Conservation (phyloP, 2,888 invertebrate genomes). For the Eristalis pertinax region DNA sequence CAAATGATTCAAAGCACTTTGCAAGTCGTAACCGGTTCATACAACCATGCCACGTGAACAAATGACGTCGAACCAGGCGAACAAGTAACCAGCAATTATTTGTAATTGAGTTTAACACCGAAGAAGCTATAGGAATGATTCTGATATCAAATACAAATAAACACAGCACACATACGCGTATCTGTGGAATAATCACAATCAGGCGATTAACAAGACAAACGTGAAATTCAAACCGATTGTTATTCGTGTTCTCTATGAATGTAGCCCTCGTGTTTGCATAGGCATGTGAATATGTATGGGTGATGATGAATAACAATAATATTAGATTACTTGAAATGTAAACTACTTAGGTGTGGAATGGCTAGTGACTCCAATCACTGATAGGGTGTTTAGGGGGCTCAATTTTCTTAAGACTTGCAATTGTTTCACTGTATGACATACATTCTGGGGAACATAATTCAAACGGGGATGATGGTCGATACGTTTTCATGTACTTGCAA, state of each 20-base stretch:
- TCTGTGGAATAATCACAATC: background rate
- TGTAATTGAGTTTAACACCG: background rate
- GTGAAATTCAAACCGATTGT: background rate
- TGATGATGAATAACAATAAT: background rate
- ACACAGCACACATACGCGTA: background rate
- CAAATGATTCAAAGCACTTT: too few relatives aligned
- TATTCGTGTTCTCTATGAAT: background rate
- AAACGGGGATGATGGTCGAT: too few relatives aligned
- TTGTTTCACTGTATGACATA: too few relatives aligned
- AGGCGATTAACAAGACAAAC: background rate
- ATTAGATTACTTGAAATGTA: background rate
- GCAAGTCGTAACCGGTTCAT: too few relatives aligned
- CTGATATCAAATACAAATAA: background rate
- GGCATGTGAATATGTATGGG: background rate
- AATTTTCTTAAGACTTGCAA: too few relatives aligned
- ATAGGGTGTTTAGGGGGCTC: too few relatives aligned
- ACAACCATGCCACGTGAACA: background rate
- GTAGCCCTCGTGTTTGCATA: background rate
- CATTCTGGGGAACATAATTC: too few relatives aligned
- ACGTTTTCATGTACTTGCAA: too few relatives aligned
- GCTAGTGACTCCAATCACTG: too few relatives aligned
- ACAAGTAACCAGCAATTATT: background rate
- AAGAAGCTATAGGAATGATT: constrained; percentile 14
- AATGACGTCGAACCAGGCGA: background rate
- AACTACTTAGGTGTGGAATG: too few relatives aligned